Base-by-base conservation (phyloP, 2,113 vertebrate genomes). In the Zosterops pallidus region DNA sequence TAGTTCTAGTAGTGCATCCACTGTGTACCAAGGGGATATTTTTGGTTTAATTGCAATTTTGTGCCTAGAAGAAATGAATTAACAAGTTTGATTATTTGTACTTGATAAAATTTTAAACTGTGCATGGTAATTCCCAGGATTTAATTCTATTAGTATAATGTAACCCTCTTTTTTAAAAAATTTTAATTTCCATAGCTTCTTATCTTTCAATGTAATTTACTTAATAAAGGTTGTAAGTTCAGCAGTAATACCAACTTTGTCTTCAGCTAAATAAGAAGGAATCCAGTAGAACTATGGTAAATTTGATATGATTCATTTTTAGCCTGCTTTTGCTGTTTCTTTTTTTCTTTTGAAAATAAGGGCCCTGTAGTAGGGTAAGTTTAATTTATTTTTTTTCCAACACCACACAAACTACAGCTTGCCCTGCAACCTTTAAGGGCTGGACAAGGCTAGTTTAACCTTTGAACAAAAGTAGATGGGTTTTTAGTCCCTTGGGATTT, bases 161-260 rank as follows among this genome's bases (percentile, higher is more conserved):
- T 67, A 92, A 26, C 49, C 2, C 12, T 62, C 7, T 23, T 52
- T 46, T 35, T 35, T 35, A 35, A 35, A 35, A 35, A 35, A 83
- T 55, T 86, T 89, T 68, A 60, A 71, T 89, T 96, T 63, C 42
- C 4, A 12, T 70, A 84, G 55, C 64, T 74, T 70, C 82, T 94
- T 95, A 91, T 92, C 89, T 96, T 83, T 50, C 56, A 75, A 15
- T 78, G 69, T 92, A 89, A 86, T 94, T 96, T 92, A 77, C 60
- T 95, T 94, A 91, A 75, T 81, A 78, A 86, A 81, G 69, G 64
- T 86, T 84, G 2, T 71, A 75, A 70, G 26, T 89, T 86, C 69
- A 86, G 84, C 52, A 84, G 89, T n/a, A 92, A 39, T 82, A 94
- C 24, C 33, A 84, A 31, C 56, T 83, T 69, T 46, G 42, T 94